Evolutionary conservation across 2,113 vertebrate genomes (phyloP).

Genomic region (Trogon melanurus): DNA sequence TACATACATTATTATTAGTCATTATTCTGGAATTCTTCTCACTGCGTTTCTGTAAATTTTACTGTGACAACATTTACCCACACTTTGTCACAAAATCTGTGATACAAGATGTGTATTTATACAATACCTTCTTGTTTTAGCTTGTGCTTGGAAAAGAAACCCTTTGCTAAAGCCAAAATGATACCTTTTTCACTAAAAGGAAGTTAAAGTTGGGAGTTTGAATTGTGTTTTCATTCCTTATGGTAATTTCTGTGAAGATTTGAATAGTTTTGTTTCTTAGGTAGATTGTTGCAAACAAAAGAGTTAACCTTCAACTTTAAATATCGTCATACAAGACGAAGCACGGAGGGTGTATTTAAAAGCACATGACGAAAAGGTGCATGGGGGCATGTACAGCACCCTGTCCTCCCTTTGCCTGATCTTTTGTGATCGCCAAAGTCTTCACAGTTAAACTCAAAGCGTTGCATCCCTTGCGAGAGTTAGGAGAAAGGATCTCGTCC

Average conservation of each 20-base stretch:
- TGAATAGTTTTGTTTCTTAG: neutral
- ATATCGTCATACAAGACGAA: neutral
- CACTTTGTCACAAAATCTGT: neutral
- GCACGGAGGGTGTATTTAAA: neutral
- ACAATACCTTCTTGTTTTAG: neutral
- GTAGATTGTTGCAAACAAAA: neutral
- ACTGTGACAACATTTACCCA: neutral
- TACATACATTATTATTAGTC: neutral
- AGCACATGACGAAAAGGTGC: neutral
- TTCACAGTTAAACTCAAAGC: neutral
- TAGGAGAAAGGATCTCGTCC: neutral
- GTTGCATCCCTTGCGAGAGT: neutral
- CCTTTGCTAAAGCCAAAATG: neutral
- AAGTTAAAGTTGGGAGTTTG: neutral
- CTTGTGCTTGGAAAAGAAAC: accelerated
- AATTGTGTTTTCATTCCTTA: neutral
- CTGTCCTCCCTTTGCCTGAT: neutral
- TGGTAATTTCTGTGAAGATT: neutral
- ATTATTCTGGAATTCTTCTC: neutral
- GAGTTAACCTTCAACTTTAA: neutral
- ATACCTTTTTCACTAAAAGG: neutral
- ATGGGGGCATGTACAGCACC: accelerated
- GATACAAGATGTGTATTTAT: neutral
- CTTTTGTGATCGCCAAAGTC: neutral
- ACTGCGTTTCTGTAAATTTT: neutral